These are phyloP conservation scores for Danionella cerebrum DNA, from an alignment of 2,113 vertebrate genomes.

Conservation along the genomic window DNA sequence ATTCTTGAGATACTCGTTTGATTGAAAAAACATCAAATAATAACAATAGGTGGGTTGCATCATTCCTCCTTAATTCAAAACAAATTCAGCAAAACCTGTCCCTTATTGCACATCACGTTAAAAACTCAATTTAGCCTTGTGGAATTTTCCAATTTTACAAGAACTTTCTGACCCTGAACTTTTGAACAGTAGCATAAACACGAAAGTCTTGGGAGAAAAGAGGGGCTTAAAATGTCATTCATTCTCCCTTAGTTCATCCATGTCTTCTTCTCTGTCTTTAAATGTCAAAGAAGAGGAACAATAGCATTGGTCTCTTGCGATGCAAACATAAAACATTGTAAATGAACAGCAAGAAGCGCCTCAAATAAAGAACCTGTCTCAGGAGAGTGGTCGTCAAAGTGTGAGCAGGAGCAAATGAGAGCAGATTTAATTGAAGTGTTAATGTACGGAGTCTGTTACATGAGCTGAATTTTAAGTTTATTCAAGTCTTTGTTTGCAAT, in stretches of 20 bases:
- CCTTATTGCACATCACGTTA: too few species aligned
- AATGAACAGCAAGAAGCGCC: not conserved
- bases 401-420: conserved; percentile 46
- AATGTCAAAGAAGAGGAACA: conserved; percentile 20
- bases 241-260: not conserved
- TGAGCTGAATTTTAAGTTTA: conserved; percentile 2
- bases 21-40: too few species aligned
- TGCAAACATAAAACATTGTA: not conserved
- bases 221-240: not conserved
- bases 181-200: not conserved
- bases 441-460: conserved; percentile 59
- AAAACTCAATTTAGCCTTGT: too few species aligned
- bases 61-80: too few species aligned
- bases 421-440: conserved; percentile 60
- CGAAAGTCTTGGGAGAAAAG: not conserved
- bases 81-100: too few species aligned
- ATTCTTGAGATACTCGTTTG: too few species aligned
- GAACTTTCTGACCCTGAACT: not conserved
- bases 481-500: conserved; percentile 49
- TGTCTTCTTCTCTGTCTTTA: conserved; percentile 27
- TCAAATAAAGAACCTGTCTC: not conserved
- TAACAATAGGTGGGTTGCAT: too few species aligned
- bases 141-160: not conserved
- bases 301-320: not conserved
- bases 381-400: conserved; percentile 5